Evolutionary conservation across 2,797 vertebrate species (phyloP).

Genomic region (Perdix hodgsoniae): DNA sequence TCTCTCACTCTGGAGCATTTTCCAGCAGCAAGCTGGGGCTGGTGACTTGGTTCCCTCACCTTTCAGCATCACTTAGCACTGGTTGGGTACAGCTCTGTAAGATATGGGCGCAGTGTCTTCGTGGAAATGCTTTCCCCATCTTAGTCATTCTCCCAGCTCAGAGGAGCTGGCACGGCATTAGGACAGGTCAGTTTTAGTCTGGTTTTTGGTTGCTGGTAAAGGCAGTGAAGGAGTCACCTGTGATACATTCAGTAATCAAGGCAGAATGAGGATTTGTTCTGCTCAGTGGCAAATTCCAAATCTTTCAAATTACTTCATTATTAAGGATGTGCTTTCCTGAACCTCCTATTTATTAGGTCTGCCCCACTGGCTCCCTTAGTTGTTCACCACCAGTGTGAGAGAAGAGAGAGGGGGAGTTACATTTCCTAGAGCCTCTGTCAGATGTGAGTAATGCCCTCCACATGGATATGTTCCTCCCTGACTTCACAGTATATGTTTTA

Average conservation of each 20-base stretch:
- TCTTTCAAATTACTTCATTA: background rate
- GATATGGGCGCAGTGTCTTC: background rate
- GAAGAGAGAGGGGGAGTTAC: background rate
- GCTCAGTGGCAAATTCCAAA: background rate
- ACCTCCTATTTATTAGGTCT: background rate
- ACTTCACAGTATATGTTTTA: background rate
- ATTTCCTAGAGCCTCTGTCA: accelerated
- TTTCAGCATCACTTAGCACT: background rate
- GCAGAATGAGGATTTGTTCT: background rate
- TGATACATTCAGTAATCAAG: background rate
- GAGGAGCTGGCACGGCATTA: accelerated
- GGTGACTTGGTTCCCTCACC: background rate
- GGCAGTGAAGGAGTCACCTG: accelerated
- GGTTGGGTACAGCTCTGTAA: background rate
- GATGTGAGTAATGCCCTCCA: accelerated
- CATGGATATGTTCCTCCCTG: accelerated
- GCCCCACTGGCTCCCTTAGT: background rate
- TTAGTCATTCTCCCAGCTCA: background rate
- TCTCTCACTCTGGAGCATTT: background rate
- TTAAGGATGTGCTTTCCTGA: background rate
- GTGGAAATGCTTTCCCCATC: background rate
- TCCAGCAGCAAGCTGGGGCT: background rate
- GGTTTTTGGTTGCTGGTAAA: background rate
- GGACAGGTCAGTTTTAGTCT: background rate
- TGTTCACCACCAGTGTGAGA: accelerated